A percentile compares a stretch with the other conserved stretches of the same genome.
Conservation (phyloP, 2,888 invertebrate species). For the Phalera bucephala region DNA sequence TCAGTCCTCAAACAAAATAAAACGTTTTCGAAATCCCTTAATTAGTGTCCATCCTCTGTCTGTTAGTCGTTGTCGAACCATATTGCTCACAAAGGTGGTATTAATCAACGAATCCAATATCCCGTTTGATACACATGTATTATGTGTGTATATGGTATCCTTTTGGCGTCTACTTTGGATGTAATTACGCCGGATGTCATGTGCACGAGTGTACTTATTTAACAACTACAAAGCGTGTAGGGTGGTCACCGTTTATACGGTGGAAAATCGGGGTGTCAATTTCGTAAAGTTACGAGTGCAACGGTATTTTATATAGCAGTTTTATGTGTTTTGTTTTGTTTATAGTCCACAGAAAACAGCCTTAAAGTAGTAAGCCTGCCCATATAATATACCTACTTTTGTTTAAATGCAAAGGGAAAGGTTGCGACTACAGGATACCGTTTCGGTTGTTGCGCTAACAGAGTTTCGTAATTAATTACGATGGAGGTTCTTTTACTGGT, state of each 20-base stretch:
- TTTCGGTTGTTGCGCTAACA: too few relatives aligned
- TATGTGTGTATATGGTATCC: slow-evolving; percentile 15
- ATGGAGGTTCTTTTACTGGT: too few relatives aligned
- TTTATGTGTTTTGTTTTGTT: too few relatives aligned
- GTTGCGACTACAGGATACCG: too few relatives aligned
- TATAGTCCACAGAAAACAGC: too few relatives aligned
- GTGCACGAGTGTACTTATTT: slow-evolving; percentile 45
- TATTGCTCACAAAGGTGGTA: slow-evolving; percentile 52
- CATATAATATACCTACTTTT: too few relatives aligned
- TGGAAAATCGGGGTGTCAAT: slow-evolving; percentile 1
- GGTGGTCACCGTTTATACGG: slow-evolving; percentile 20
- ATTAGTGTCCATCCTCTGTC: slow-evolving; percentile 39
- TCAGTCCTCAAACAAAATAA: slow-evolving; percentile 21
- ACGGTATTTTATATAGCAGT: too few relatives aligned
- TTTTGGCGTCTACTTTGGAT: slow-evolving; percentile 41
- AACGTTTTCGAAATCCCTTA: slow-evolving; percentile 37
- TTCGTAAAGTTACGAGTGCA: not conserved
- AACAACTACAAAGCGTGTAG: slow-evolving; percentile 46
- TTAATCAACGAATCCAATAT: slow-evolving; percentile 52
- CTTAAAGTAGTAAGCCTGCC: too few relatives aligned
- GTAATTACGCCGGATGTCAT: slow-evolving; percentile 56
- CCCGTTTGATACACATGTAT: slow-evolving; percentile 33
- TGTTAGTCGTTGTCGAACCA: slow-evolving; percentile 37
- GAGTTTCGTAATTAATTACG: too few relatives aligned
- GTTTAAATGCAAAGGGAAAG: too few relatives aligned